Evolutionary conservation across 2,797 vertebrate genomes (phyloP).

Genomic region (Pipistrellus nathusii): DNA sequence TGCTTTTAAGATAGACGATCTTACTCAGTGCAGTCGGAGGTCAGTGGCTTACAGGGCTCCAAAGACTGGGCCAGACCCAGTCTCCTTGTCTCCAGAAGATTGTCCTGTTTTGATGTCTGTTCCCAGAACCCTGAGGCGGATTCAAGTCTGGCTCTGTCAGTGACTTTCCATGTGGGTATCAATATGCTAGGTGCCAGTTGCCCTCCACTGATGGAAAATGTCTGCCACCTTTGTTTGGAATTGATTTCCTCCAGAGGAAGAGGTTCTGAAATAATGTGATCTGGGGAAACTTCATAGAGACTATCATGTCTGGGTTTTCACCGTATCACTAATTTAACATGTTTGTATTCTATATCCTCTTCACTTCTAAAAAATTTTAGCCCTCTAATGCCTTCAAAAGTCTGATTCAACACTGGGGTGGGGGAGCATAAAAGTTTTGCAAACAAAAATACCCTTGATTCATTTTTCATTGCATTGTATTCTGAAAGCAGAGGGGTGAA

Average conservation of each 20-base stretch:
- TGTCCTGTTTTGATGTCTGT: slow-evolving; percentile 30
- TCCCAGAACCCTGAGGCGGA: slow-evolving; percentile 16
- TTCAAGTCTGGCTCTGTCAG: neutral
- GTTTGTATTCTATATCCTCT: neutral
- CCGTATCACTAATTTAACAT: slow-evolving; percentile 33
- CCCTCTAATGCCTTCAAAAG: neutral
- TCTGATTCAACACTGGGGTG: neutral
- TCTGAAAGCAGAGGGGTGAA: neutral
- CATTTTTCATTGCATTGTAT: neutral
- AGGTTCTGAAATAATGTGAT: slow-evolving; percentile 21
- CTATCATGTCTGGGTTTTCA: slow-evolving; percentile 8
- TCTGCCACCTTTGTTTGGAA: neutral
- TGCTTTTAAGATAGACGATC: neutral
- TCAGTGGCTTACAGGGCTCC: neutral
- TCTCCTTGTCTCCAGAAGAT: neutral
- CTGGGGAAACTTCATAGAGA: neutral
- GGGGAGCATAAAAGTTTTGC: neutral
- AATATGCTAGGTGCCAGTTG: neutral
- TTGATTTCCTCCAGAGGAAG: neutral
- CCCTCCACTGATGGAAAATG: neutral
- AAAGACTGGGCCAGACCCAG: neutral
- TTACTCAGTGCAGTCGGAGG: neutral
- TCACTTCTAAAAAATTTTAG: slow-evolving; percentile 6
- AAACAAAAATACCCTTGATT: slow-evolving; percentile 21
- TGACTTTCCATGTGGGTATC: slow-evolving; percentile 31